These are phyloP conservation scores for Conopomorpha cramerella DNA, from an alignment of 1,140 invertebrate genomes.

Conservation along the genomic window DNA sequence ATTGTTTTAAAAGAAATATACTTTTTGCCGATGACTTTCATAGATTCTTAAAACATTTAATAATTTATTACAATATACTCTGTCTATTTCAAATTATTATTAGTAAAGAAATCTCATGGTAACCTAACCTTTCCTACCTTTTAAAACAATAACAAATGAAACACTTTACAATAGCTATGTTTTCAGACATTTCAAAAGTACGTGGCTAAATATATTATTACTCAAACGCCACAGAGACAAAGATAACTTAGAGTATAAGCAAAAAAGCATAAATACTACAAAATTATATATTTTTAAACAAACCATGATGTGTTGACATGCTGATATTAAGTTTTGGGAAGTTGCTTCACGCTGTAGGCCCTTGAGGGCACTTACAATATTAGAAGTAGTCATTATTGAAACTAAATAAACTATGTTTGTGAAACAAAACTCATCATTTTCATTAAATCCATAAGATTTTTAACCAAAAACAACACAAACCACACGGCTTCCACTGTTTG, in stretches of 20 bases:
- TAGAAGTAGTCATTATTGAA: background rate
- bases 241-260: background rate
- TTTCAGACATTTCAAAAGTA: too few relatives aligned
- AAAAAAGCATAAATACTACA: background rate
- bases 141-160: too few relatives aligned
- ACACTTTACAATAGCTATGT: too few relatives aligned
- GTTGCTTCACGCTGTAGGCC: background rate
- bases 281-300: background rate
- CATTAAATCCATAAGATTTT: background rate
- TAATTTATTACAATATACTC: too few relatives aligned
- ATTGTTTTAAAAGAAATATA: too few relatives aligned
- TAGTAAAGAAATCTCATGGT: too few relatives aligned
- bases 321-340: background rate
- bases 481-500: background rate
- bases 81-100: too few relatives aligned
- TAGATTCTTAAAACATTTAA: too few relatives aligned
- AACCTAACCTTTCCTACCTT: too few relatives aligned
- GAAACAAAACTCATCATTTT: background rate
- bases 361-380: background rate
- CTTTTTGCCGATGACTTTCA: too few relatives aligned
- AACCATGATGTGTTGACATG: slow-evolving; percentile 1
- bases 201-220: too few relatives aligned
- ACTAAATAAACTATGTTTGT: background rate
- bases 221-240: too few relatives aligned
- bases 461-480: background rate